These are phyloP conservation scores for Leptopterna dolabrata DNA, from an alignment of 2,888 invertebrate species.

Conservation along the genomic window DNA sequence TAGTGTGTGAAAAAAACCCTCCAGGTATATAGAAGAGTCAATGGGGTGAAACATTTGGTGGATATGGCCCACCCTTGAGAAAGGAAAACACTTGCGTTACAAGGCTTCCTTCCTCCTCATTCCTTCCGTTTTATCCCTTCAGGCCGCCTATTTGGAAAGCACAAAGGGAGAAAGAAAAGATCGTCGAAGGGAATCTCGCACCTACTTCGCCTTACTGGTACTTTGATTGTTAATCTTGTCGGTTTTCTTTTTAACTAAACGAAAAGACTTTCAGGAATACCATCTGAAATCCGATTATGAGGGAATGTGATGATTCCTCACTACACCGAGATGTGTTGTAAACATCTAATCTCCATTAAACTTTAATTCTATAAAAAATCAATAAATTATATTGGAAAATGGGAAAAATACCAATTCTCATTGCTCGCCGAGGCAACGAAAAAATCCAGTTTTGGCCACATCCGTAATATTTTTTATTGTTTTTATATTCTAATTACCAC, in stretches of 20 bases:
- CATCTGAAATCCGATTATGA: too few relatives aligned
- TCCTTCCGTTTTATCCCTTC: not conserved
- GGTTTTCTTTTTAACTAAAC: not conserved
- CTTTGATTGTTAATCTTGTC: slow-evolving; percentile 21
- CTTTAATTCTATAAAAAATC: too few relatives aligned
- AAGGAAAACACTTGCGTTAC: slow-evolving; percentile 47
- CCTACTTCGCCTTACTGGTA: not conserved
- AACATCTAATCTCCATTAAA: too few relatives aligned
- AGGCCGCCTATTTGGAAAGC: not conserved
- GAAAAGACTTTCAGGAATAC: not conserved
- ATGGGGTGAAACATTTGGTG: slow-evolving; percentile 56
- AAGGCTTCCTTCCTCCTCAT: not conserved
- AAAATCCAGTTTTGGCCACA: too few relatives aligned
- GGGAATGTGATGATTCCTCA: too few relatives aligned
- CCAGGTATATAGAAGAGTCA: slow-evolving; percentile 47
- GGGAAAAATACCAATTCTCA: too few relatives aligned
- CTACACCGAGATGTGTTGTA: too few relatives aligned
- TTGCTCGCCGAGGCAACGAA: too few relatives aligned
- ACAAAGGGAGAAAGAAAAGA: not conserved
- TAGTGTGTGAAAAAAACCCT: not conserved
- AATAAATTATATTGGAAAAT: too few relatives aligned
- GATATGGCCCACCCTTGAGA: slow-evolving; percentile 33
- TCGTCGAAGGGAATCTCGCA: not conserved
- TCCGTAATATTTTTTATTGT: too few relatives aligned
- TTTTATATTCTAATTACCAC: too few relatives aligned